Evolutionary conservation across 30 jellyfish, hydroid and myxozoan genomes (phyloP), one percentile per base, ranked within the genome.

Genomic region (Aurelia coerulea): DNA sequence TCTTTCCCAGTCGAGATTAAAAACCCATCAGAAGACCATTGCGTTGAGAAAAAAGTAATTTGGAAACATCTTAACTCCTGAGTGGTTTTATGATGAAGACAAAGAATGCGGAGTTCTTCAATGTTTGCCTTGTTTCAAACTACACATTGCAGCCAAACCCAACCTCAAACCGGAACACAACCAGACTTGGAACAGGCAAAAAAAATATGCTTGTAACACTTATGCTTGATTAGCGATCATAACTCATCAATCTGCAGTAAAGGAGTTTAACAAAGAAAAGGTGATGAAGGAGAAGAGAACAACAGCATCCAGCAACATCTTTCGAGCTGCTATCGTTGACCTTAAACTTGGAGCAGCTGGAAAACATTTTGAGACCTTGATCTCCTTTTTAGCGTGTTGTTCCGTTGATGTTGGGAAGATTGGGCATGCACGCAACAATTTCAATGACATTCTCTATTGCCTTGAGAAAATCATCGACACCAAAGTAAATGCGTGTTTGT

Each of bases 321-420:
- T 62, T 49, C 63, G 87, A 56, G 17, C 42, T 29, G 92, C 87
- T 4, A 71, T 69, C 4, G 53, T 72, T 52, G 92, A 70, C 52
- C 23, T 71, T 58, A n/a, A 83, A 71, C 79, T 83, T 23, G 87
- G 79, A 10, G 85, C 92, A 5, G 86, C 86, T 68, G 86, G 79
- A 31, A 69, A 54, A 58, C 65, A 83, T 51, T 68, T 69, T 1
- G 86, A 81, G 64, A 67, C 86, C 9, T 35, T 81, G 23, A 39
- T 83, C 5, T 83, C 87, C 13, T 83, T 83, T 10, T 70, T 83
- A 18, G 80, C 90, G 29, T 60, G 50, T 52, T 80, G 83, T 56
- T 76, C 69, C 49, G 95, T 75, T 10, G 59, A 79, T 60, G 96
- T 88, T 67, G 96, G 96, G 17, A 79, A 78, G 76, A 23, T 88